Conservation (phyloP, 2,888 invertebrate genomes). For the Apamea monoglypha region DNA sequence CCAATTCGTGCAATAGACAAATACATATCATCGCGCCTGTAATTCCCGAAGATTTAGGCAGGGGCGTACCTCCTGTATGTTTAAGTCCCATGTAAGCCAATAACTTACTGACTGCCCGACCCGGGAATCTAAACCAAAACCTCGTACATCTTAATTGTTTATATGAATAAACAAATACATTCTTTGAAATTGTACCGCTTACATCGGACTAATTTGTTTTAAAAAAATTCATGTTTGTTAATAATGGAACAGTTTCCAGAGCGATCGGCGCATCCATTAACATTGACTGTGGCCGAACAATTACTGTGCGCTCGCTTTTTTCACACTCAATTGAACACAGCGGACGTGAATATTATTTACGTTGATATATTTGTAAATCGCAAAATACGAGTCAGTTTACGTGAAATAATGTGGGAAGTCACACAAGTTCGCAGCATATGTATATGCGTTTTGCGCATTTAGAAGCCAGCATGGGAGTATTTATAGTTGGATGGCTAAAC, state of each 20-base stretch:
- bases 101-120: not conserved
- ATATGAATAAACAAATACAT: not conserved
- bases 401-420: conserved; percentile 27
- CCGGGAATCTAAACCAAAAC: not conserved
- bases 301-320: conserved; percentile 66
- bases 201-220: not conserved
- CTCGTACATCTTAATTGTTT: not conserved
- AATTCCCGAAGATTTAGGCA: not conserved
- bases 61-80: too few species aligned
- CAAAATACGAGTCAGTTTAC: conserved; percentile 20
- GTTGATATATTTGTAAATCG: conserved; percentile 38
- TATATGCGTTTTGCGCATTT: not conserved
- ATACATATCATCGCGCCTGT: not conserved
- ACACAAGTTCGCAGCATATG: not conserved
- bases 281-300: conserved; percentile 69
- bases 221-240: conserved; percentile 7
- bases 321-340: conserved; percentile 78
- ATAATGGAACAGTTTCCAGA: conserved; percentile 45
- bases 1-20: not conserved
- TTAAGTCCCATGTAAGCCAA: too few species aligned
- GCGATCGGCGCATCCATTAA: conserved; percentile 60
- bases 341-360: conserved; percentile 61
- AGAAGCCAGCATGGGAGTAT: not conserved
- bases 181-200: conserved; percentile 1
- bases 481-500: not conserved